Evolutionary conservation across 2,888 invertebrate species (phyloP).

Genomic region (Chouioia cunea): DNA sequence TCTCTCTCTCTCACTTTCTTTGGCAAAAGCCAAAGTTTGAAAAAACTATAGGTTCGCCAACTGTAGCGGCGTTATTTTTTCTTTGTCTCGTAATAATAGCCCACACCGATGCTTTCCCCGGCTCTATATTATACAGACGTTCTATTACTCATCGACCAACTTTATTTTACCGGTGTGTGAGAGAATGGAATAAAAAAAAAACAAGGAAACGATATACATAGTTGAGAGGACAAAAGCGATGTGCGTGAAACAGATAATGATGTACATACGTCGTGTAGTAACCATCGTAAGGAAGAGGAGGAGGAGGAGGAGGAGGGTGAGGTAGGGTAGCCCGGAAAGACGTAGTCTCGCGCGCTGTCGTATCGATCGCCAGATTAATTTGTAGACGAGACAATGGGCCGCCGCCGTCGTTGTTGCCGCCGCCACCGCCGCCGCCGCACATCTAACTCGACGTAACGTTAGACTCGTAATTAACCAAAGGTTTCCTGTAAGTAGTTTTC

Average conservation of each 20-base stretch:
- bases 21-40: too few relatives aligned
- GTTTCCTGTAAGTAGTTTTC: neutral
- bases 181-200: neutral
- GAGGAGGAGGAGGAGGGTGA: neutral
- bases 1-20: too few relatives aligned
- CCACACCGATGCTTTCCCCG: too few relatives aligned
- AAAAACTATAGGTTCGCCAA: too few relatives aligned
- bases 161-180: too few relatives aligned
- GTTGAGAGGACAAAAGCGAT: neutral
- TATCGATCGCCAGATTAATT: conserved; percentile 67
- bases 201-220: neutral
- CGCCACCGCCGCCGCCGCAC: neutral
- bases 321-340: conserved; percentile 53
- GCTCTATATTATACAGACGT: too few relatives aligned
- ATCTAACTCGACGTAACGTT: too few relatives aligned
- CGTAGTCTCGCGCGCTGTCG: conserved; percentile 51
- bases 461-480: too few relatives aligned
- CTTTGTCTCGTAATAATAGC: too few relatives aligned
- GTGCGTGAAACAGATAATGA: too few relatives aligned
- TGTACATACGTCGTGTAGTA: too few relatives aligned
- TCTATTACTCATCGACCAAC: neutral
- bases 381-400: conserved; percentile 68
- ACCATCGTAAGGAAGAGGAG: neutral
- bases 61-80: too few relatives aligned
- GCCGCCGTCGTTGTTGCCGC: conserved; percentile 53